Conservation (phyloP, 2,797 vertebrate species). For the Smutsia gigantea region DNA sequence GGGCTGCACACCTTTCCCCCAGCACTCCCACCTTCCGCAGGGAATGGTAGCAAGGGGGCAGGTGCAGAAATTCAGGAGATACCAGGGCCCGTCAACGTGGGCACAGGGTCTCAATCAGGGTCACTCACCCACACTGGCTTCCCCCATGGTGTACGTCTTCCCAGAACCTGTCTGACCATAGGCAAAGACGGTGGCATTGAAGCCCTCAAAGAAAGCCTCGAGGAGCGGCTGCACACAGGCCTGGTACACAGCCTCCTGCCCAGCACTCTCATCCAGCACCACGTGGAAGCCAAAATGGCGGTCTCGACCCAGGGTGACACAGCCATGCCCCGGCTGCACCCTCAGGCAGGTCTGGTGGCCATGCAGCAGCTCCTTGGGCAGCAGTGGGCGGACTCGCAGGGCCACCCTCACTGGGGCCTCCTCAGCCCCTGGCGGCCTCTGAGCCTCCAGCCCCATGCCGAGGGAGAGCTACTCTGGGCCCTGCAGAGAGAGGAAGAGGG, state of each 20-base stretch:
- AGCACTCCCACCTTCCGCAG: background rate
- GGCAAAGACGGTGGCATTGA: conserved; percentile 96
- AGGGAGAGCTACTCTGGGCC: background rate
- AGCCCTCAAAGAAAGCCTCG: conserved; percentile 96
- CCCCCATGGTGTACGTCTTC: conserved; percentile 97
- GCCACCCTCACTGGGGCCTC: conserved; percentile 93
- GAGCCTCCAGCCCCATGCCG: conserved; percentile 83
- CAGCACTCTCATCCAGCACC: conserved; percentile 91
- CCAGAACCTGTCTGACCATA: conserved; percentile 98
- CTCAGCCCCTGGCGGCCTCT: conserved; percentile 87
- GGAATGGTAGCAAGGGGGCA: background rate
- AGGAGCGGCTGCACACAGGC: conserved; percentile 94
- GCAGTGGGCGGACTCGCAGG: conserved; percentile 93
- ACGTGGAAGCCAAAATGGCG: conserved; percentile 93
- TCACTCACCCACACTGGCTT: conserved; percentile 95
- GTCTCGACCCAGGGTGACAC: conserved; percentile 92
- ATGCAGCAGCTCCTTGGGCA: conserved; percentile 94
- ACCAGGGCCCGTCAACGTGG: background rate
- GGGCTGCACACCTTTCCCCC: background rate
- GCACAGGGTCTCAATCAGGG: background rate
- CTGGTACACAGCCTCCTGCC: conserved; percentile 93
- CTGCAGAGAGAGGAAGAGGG: conserved; percentile 20
- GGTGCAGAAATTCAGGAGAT: background rate
- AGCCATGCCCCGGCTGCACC: conserved; percentile 86
- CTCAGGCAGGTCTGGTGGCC: conserved; percentile 94